Conservation (phyloP, 2,797 vertebrate genomes). For the Melanotaenia trifasciata region DNA sequence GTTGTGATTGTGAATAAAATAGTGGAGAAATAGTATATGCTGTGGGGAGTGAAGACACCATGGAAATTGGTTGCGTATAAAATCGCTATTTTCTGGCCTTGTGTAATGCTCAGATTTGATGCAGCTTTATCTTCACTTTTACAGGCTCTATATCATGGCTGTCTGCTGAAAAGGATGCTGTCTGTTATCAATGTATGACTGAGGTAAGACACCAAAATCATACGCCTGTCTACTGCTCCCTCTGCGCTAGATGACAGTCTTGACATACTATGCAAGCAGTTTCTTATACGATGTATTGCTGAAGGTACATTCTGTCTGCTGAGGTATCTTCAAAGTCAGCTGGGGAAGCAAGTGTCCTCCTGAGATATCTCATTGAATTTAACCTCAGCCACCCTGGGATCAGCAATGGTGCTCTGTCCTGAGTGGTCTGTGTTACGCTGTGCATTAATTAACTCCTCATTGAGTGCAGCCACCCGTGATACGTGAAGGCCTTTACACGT, state of each 20-base stretch:
- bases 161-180: conserved; percentile 57
- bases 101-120: conserved; percentile 74
- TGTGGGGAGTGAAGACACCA: conserved; percentile 43
- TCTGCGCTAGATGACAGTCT: conserved; percentile 40
- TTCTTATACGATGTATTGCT: conserved; percentile 30
- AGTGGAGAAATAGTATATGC: conserved; percentile 49
- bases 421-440: conserved; percentile 59
- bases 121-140: conserved; percentile 77
- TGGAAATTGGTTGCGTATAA: conserved; percentile 66
- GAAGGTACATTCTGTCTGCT: conserved; percentile 20
- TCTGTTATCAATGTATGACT: conserved; percentile 46
- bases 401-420: conserved; percentile 52
- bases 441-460: conserved; percentile 71
- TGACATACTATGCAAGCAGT: conserved; percentile 39
- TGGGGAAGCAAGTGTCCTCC: conserved; percentile 9
- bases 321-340: conserved; percentile 35
- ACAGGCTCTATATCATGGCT: conserved; percentile 63
- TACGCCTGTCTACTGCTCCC: conserved; percentile 23
- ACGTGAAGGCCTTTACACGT: conserved; percentile 61
- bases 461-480: conserved; percentile 75
- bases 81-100: conserved; percentile 69
- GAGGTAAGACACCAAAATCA: conserved; percentile 67
- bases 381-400: conserved; percentile 49
- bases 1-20: conserved; percentile 54
- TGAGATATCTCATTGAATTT: conserved; percentile 36